A percentile compares a stretch with the other conserved stretches of the same genome.
These are phyloP conservation scores for Geococcyx californianus DNA, from an alignment of 2,113 vertebrate species.

Conservation along the genomic window DNA sequence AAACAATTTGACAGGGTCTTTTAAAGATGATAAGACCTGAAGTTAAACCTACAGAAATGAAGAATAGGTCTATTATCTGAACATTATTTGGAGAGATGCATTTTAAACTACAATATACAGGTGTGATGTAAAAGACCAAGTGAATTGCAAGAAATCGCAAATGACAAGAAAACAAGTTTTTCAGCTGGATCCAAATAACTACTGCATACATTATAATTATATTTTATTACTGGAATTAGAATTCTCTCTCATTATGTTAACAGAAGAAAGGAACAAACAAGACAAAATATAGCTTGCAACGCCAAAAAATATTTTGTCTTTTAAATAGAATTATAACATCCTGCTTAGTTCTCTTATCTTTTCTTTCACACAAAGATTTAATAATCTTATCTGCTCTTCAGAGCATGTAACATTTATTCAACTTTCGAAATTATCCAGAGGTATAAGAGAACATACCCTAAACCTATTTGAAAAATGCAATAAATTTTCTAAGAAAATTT, in stretches of 20 bases:
- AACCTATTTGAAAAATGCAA: neutral
- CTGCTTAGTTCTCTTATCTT: neutral
- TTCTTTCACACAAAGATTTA: neutral
- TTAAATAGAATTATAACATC: neutral
- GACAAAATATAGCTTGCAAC: neutral
- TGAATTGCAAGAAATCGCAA: constrained; percentile 7
- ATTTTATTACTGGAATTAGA: constrained; percentile 33
- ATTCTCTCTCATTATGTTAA: constrained; percentile 1
- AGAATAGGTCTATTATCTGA: constrained; percentile 41
- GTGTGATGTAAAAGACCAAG: constrained; percentile 14
- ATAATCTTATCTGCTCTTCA: neutral
- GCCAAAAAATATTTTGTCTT: neutral
- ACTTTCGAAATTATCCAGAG: neutral
- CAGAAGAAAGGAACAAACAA: neutral
- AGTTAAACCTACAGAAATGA: constrained; percentile 41
- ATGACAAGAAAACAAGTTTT: constrained; percentile 37
- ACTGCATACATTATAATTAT: constrained; percentile 2
- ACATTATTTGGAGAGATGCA: constrained; percentile 33
- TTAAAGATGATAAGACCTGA: neutral
- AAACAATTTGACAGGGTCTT: constrained; percentile 48
- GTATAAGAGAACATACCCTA: neutral
- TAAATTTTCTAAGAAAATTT: neutral
- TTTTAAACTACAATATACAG: constrained; percentile 39
- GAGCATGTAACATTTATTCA: neutral
- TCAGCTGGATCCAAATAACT: constrained; percentile 18